These are phyloP conservation scores for Calycopis cecrops DNA, from an alignment of 1,140 invertebrate genomes.

Conservation along the genomic window DNA sequence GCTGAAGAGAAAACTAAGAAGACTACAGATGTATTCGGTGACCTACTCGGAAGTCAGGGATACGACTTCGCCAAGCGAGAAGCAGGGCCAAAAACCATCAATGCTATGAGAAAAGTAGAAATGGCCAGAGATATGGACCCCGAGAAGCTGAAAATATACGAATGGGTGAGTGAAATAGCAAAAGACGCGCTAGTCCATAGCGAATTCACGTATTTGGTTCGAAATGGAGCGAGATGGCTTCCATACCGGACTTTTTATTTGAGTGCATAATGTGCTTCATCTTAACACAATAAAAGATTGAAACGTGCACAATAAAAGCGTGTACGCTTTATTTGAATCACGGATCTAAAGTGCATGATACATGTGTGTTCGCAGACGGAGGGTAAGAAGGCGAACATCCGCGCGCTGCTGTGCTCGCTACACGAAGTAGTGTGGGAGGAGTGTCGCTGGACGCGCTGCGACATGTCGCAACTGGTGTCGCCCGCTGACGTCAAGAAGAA, in stretches of 20 bases:
- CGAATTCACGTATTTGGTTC: no score
- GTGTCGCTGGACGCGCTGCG: conserved; percentile 92
- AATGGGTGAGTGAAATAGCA: conserved; percentile 77
- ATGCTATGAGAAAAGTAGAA: conserved; percentile 93
- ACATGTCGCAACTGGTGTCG: conserved; percentile 95
- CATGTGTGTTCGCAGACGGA: conserved; percentile 81
- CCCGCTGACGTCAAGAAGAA: conserved; percentile 95
- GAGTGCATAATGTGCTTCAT: no score
- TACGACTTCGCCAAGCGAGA: conserved; percentile 90
- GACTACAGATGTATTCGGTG: conserved; percentile 87
- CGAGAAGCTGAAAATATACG: conserved; percentile 88
- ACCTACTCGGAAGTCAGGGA: conserved; percentile 91
- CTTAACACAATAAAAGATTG: no score
- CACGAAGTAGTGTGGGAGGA: conserved; percentile 96
- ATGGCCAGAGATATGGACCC: conserved; percentile 93
- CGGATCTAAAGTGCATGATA: no score
- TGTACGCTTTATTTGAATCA: no score
- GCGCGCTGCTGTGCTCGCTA: conserved; percentile 94
- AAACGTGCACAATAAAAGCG: no score
- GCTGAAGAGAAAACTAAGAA: conserved; percentile 66
- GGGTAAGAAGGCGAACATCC: conserved; percentile 97
- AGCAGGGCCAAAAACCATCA: conserved; percentile 90
- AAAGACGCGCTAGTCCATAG: no score
- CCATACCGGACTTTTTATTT: no score
- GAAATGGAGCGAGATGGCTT: no score